These are phyloP conservation scores for Gallinago nigripennis DNA, from an alignment of 2,797 vertebrate species.

Conservation along the genomic window DNA sequence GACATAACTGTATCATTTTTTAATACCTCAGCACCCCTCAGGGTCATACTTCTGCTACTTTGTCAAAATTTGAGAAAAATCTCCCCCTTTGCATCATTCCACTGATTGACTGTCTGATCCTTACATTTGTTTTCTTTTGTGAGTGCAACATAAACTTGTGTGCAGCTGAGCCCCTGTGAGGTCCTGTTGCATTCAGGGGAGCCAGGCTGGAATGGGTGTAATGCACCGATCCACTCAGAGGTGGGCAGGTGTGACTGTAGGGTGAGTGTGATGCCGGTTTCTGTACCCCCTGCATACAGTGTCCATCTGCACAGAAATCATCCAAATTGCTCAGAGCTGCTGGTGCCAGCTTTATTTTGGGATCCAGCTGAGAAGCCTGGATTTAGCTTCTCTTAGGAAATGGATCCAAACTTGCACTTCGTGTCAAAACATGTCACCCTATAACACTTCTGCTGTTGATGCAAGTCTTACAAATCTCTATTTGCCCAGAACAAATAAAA, in stretches of 20 bases:
- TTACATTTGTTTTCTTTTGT: neutral
- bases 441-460: neutral
- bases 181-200: neutral
- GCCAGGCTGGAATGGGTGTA: neutral
- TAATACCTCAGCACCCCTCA: neutral
- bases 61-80: neutral
- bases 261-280: neutral
- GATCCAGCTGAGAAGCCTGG: neutral
- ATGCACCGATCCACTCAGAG: accelerated
- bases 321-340: neutral
- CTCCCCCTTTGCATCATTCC: neutral
- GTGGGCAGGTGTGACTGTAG: neutral
- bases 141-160: neutral
- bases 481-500: neutral
- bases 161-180: neutral
- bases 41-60: neutral
- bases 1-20: neutral
- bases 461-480: neutral
- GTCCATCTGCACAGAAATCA: neutral
- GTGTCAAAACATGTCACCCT: neutral
- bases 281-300: accelerated
- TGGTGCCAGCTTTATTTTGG: neutral
- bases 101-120: neutral
- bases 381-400: neutral
- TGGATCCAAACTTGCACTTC: neutral